phyloP scores from a whole-genome alignment of 2,797 vertebrate species.

The Artibeus lituratus region DNA sequence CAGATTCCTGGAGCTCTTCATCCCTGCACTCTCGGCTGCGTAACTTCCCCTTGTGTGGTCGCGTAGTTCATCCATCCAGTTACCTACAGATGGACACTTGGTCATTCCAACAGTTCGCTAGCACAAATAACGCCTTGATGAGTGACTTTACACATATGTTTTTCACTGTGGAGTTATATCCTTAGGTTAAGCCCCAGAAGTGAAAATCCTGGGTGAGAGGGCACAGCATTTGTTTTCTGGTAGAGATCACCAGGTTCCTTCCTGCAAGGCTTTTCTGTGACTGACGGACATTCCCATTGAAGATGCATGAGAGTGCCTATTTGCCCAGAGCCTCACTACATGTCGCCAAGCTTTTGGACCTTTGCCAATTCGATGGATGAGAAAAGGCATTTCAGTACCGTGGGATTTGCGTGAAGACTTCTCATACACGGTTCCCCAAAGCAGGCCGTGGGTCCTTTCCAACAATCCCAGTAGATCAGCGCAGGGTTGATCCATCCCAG shows the following conservation, averaged over 20 bases:
- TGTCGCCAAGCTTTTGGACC: not conserved
- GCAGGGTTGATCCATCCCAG: not conserved
- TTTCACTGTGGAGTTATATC: not conserved
- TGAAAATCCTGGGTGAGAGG: not conserved
- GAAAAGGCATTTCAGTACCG: not conserved
- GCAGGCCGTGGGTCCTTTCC: not conserved
- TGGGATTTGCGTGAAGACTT: not conserved
- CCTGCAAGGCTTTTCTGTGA: not conserved
- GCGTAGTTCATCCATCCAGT: not conserved
- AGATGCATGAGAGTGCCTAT: rapidly evolving
- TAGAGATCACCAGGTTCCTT: not conserved
- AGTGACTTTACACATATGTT: not conserved
- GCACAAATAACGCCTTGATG: not conserved
- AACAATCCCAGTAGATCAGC: not conserved
- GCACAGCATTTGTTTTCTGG: not conserved
- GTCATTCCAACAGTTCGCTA: not conserved
- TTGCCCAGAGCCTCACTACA: not conserved
- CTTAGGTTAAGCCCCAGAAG: not conserved
- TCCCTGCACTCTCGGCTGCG: rapidly evolving
- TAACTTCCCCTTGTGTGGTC: not conserved
- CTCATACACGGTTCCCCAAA: not conserved
- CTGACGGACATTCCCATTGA: too few species aligned
- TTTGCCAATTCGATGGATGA: not conserved
- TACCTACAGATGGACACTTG: not conserved
- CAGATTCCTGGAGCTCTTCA: not conserved